phyloP scores from a whole-genome alignment of 2,888 invertebrate species.

The Spisula subtruncata region DNA sequence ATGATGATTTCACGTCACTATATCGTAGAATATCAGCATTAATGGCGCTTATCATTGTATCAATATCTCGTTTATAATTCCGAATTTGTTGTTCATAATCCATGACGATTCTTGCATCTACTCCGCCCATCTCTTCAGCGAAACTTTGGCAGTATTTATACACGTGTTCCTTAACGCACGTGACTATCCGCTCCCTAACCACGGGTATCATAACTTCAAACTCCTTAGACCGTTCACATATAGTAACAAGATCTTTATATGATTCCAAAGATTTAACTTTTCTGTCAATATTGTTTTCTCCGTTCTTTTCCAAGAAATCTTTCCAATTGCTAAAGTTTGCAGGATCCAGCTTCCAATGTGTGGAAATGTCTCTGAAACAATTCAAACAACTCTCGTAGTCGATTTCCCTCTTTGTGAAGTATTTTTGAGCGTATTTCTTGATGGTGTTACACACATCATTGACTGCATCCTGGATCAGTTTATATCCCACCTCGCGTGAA shows the following conservation, averaged over 20 bases:
- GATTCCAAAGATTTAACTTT: slow-evolving; percentile 62
- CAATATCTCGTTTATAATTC: slow-evolving; percentile 73
- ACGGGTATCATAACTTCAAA: slow-evolving; percentile 77
- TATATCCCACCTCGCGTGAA: slow-evolving; percentile 77
- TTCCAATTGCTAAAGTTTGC: slow-evolving; percentile 74
- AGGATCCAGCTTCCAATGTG: slow-evolving; percentile 68
- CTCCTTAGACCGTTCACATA: slow-evolving; percentile 76
- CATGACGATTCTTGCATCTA: slow-evolving; percentile 74
- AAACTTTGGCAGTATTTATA: slow-evolving; percentile 81
- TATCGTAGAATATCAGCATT: slow-evolving; percentile 78
- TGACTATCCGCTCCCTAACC: slow-evolving; percentile 71
- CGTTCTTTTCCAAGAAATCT: slow-evolving; percentile 73
- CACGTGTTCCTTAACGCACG: slow-evolving; percentile 77
- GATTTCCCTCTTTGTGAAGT: slow-evolving; percentile 66
- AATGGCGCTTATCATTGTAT: slow-evolving; percentile 73
- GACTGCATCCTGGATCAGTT: slow-evolving; percentile 72
- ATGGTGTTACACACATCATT: slow-evolving; percentile 76
- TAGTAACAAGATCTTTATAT: slow-evolving; percentile 69
- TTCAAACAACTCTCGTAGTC: slow-evolving; percentile 70
- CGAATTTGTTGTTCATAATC: slow-evolving; percentile 77
- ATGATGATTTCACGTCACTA: slow-evolving; percentile 76
- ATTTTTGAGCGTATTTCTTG: slow-evolving; percentile 75
- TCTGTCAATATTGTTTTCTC: slow-evolving; percentile 63
- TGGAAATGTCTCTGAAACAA: slow-evolving; percentile 68
- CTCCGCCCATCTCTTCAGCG: slow-evolving; percentile 76